Conservation (phyloP, 2,113 vertebrate species). For the Acinonyx jubatus region DNA sequence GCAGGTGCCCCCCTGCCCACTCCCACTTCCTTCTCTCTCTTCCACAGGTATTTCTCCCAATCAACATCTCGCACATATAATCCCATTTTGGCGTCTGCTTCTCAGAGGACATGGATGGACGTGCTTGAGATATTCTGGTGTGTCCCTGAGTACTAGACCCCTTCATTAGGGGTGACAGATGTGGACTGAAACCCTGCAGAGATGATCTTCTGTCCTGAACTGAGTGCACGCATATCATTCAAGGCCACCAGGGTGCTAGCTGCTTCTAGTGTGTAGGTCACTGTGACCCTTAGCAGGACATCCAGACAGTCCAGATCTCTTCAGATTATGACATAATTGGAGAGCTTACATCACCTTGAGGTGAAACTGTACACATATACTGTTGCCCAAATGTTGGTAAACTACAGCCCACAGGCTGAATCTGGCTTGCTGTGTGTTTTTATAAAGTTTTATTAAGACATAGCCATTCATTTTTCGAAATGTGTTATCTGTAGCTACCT, state of each 20-base stretch:
- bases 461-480: neutral
- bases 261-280: neutral
- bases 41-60: neutral
- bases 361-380: no score
- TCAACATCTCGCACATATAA: neutral
- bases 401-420: neutral
- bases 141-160: neutral
- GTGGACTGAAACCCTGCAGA: neutral
- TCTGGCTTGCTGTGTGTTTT: neutral
- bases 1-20: neutral
- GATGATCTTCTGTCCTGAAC: neutral
- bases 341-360: neutral
- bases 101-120: neutral
- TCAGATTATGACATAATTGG: neutral
- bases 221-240: fast-evolving
- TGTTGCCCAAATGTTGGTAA: neutral
- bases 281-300: neutral
- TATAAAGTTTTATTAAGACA: neutral
- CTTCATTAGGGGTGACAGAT: neutral
- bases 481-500: neutral
- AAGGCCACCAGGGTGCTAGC: neutral
- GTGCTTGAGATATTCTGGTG: neutral
- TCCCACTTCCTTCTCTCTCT: neutral
- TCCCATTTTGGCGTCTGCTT: neutral
- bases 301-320: neutral